phyloP scores from a whole-genome alignment of 2,888 invertebrate genomes.

The Drosophila subsilvestris region DNA sequence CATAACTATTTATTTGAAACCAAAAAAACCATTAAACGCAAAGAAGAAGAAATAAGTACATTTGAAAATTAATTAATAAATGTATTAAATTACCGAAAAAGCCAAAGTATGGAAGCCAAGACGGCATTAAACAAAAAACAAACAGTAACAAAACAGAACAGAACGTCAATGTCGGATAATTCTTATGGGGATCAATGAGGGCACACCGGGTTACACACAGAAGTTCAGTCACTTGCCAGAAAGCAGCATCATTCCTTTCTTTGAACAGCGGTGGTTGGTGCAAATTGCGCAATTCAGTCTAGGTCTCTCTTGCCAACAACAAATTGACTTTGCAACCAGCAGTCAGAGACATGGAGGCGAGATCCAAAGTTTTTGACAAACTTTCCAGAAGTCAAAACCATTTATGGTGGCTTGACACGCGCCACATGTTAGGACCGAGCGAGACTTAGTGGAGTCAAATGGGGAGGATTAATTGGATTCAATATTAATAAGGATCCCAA shows the following conservation, averaged over 20 bases:
- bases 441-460: constrained; percentile 22
- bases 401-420: constrained; percentile 43
- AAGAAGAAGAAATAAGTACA: not conserved
- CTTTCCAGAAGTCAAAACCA: constrained; percentile 41
- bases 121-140: no score
- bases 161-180: not conserved
- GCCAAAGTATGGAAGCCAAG: no score
- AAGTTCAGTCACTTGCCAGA: not conserved
- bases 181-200: not conserved
- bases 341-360: constrained; percentile 30
- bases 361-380: constrained; percentile 51
- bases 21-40: not conserved
- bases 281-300: constrained; percentile 35
- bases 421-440: constrained; percentile 46
- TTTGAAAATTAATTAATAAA: not conserved
- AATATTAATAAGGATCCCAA: constrained; percentile 38
- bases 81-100: not conserved
- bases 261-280: constrained; percentile 1
- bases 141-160: no score
- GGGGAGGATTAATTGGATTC: constrained; percentile 49
- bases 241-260: not conserved
- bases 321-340: constrained; percentile 43
- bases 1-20: no score
- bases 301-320: constrained; percentile 10
- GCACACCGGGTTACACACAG: not conserved